Conservation (phyloP, 2,888 invertebrate species). For the Phyto melanocephala region DNA sequence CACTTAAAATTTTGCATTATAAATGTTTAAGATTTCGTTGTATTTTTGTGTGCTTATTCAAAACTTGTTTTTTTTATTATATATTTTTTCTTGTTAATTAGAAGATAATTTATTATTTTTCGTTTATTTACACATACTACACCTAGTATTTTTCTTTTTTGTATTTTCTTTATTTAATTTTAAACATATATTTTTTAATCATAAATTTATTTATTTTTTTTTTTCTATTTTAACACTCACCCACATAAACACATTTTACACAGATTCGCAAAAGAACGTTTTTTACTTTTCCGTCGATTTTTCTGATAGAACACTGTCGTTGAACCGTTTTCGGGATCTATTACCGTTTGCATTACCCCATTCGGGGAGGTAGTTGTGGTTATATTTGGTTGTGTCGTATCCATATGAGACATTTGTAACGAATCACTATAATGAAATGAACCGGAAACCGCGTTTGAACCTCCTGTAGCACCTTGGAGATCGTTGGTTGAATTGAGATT, state of each 20-base stretch:
- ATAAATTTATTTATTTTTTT: not conserved
- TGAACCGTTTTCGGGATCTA: slow-evolving; percentile 74
- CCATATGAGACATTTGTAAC: slow-evolving; percentile 59
- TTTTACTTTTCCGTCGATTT: slow-evolving; percentile 76
- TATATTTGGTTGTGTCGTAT: slow-evolving; percentile 57
- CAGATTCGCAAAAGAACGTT: slow-evolving; percentile 75
- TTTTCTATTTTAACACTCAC: slow-evolving; percentile 70
- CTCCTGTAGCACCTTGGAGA: not conserved
- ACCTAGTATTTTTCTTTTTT: not conserved
- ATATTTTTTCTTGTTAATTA: not conserved
- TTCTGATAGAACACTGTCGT: slow-evolving; percentile 77
- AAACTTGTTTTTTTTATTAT: slow-evolving; percentile 20
- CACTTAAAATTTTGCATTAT: not conserved
- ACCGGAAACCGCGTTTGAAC: slow-evolving; percentile 5
- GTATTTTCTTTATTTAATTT: too few species aligned
- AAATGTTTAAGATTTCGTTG: not conserved
- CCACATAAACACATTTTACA: slow-evolving; percentile 78
- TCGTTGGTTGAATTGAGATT: slow-evolving; percentile 37
- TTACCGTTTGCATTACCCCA: slow-evolving; percentile 68
- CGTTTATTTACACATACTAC: not conserved
- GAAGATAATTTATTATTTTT: slow-evolving; percentile 13
- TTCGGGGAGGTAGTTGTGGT: slow-evolving; percentile 59
- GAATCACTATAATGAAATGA: slow-evolving; percentile 49
- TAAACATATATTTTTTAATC: slow-evolving; percentile 2
- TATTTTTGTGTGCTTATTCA: not conserved